Percentiles rank a stretch among this genome's conserved stretches.
phyloP scores from a whole-genome alignment of 2,888 invertebrate genomes.

The Watsonalla binaria region DNA sequence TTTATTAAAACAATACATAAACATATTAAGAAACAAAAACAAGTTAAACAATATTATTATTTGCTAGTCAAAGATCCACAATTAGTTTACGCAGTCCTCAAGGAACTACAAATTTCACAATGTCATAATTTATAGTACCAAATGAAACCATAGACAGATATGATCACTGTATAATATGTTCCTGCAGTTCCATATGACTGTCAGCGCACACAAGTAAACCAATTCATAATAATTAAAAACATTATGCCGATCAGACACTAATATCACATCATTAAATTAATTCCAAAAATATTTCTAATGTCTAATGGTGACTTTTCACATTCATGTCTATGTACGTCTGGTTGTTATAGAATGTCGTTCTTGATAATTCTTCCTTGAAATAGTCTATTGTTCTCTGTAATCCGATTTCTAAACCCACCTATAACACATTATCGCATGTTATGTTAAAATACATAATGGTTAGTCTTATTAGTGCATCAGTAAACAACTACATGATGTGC shows the following conservation, averaged over 20 bases:
- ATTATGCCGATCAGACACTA: conserved; percentile 23
- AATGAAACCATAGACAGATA: too few relatives aligned
- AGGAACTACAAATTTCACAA: neutral
- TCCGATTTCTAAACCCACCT: conserved; percentile 90
- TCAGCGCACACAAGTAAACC: too few relatives aligned
- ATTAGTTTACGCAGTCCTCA: neutral
- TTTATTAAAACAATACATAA: conserved; percentile 36
- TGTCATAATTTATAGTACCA: too few relatives aligned
- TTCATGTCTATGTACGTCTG: conserved; percentile 70
- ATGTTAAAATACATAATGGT: too few relatives aligned
- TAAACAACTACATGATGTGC: too few relatives aligned
- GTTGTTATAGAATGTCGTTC: conserved; percentile 67
- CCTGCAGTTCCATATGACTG: too few relatives aligned
- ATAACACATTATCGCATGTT: conserved; percentile 21
- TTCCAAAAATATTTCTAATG: conserved; percentile 30
- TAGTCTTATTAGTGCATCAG: too few relatives aligned
- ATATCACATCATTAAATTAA: conserved; percentile 59
- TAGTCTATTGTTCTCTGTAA: conserved; percentile 95
- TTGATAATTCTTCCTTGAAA: conserved; percentile 91
- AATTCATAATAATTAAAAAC: neutral
- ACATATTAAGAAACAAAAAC: conserved; percentile 26
- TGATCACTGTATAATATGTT: too few relatives aligned
- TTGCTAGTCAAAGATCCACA: conserved; percentile 11
- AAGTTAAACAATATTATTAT: conserved; percentile 16
- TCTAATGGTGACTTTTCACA: conserved; percentile 48